Evolutionary conservation across 1,140 invertebrate species (phyloP).

Genomic region (Heliconius melpomene): DNA sequence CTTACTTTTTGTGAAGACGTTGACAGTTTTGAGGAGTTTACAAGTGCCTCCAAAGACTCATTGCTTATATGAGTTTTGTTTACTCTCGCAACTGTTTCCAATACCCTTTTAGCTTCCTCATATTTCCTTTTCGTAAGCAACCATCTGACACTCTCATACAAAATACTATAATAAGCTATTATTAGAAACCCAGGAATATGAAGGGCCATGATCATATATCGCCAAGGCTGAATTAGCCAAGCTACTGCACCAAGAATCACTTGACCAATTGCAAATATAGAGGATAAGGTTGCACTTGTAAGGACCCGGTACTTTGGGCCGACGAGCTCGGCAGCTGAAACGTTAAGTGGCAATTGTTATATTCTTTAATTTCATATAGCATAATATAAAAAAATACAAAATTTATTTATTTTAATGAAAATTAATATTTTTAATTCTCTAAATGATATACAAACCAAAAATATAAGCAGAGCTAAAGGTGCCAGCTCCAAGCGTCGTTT

Average conservation of each 20-base stretch:
- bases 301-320: constrained; percentile 87
- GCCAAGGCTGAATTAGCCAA: constrained; percentile 87
- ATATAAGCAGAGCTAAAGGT: constrained; percentile 53
- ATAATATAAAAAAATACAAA: too few species aligned
- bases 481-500: constrained; percentile 53
- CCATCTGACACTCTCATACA: constrained; percentile 88
- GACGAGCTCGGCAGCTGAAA: constrained; percentile 88
- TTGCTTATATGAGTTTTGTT: constrained; percentile 84
- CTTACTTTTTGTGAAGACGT: constrained; percentile 2
- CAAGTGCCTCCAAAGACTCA: constrained; percentile 78
- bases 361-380: too few species aligned
- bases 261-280: constrained; percentile 88
- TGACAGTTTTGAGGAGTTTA: constrained; percentile 46
- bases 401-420: neutral
- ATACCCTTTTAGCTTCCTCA: constrained; percentile 83
- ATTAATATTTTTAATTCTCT: neutral
- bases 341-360: neutral
- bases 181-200: constrained; percentile 86
- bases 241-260: constrained; percentile 85
- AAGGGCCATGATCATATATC: constrained; percentile 84
- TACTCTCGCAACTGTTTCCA: constrained; percentile 83
- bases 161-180: constrained; percentile 83
- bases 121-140: constrained; percentile 86
- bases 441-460: constrained; percentile 44
- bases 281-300: constrained; percentile 85